Base-by-base conservation (phyloP, 2,113 vertebrate genomes). In the Galbula dea region DNA sequence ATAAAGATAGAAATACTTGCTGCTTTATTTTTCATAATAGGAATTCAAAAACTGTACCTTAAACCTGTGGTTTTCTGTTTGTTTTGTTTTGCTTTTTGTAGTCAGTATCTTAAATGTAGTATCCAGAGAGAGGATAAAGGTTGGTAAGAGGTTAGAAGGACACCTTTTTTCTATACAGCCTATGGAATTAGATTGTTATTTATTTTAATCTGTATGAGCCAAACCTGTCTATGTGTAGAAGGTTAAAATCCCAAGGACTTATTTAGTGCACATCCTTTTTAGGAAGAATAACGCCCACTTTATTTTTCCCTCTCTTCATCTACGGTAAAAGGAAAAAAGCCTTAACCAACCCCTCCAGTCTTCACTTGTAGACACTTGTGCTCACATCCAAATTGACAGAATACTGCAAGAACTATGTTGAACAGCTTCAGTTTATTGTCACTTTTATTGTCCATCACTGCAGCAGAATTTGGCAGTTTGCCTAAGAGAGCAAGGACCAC, bases 161-260 rank as follows among this genome's bases (percentile, higher is more conserved):
- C 8, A 66, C 3, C 2, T 58, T 79, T 58, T 2, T 3, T 54
- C 83, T 58, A 15, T 51, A 34, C 3, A 48, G 4, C 4, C 36
- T 85, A 75, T 67, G 7, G 29, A 75, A 83, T 85, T n/a, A 58
- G 1, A 12, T 67, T 66, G 63, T 45, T 63, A 66, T 48, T 86
- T 4, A 34, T 66, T 71, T 85, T n/a, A 41, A 58, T 85, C 22
- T 54, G 2, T 52, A 36, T 45, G 14, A 71, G 14, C 54, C 66
- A 5, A 71, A 81, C 24, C 4, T 58, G 27, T 62, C 34, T 16
- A 49, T 0, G 0, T n/a, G 12, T 36, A 21, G 27, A 66, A 75
- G 37, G 49, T n/a, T 10, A 54, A 72, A 94, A 82, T 6, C 46
- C 10, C 49, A 24, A 75, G 43, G 16, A 49, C 4, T 8, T 36